Evolutionary conservation across 1,140 invertebrate genomes (phyloP).

Genomic region (Drosophila busckii): DNA sequence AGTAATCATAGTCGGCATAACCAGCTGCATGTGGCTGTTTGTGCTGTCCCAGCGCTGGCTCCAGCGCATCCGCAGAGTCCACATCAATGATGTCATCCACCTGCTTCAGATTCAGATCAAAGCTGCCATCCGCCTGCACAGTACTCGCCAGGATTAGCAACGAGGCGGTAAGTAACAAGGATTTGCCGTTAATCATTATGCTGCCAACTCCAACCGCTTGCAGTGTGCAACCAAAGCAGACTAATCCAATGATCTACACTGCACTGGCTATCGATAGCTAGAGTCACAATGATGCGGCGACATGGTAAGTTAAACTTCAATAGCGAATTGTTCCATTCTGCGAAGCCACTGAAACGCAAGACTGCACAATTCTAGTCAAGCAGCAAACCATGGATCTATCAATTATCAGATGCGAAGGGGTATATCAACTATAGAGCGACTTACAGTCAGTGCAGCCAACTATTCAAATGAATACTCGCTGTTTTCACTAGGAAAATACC

Average conservation of each 20-base stretch:
- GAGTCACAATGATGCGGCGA: constrained; percentile 56
- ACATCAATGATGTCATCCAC: constrained; percentile 33
- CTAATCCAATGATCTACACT: constrained; percentile 20
- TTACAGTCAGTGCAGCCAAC: too few relatives aligned
- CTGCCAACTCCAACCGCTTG: constrained; percentile 19
- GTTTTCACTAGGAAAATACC: too few relatives aligned
- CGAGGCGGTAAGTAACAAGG: background rate
- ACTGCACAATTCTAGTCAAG: constrained; percentile 32
- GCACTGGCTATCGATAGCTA: constrained; percentile 22
- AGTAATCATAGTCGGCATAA: constrained; percentile 51
- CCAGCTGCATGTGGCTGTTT: constrained; percentile 13
- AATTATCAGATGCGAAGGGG: too few relatives aligned
- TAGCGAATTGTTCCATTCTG: constrained; percentile 50
- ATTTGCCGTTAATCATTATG: constrained; percentile 2
- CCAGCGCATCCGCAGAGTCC: constrained; percentile 11
- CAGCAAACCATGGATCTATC: constrained; percentile 5
- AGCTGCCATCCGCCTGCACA: constrained; percentile 3
- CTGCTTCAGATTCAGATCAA: constrained; percentile 8
- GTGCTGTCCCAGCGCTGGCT: constrained; percentile 12
- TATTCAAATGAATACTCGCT: too few relatives aligned
- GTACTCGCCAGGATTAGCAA: constrained; percentile 27
- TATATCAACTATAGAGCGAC: too few relatives aligned
- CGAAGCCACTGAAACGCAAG: constrained; percentile 49
- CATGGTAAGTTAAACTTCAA: constrained; percentile 66
- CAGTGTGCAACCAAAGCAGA: constrained; percentile 14